Conservation (phyloP, 2,113 vertebrate genomes). For the Argyrosomus japonicus region DNA sequence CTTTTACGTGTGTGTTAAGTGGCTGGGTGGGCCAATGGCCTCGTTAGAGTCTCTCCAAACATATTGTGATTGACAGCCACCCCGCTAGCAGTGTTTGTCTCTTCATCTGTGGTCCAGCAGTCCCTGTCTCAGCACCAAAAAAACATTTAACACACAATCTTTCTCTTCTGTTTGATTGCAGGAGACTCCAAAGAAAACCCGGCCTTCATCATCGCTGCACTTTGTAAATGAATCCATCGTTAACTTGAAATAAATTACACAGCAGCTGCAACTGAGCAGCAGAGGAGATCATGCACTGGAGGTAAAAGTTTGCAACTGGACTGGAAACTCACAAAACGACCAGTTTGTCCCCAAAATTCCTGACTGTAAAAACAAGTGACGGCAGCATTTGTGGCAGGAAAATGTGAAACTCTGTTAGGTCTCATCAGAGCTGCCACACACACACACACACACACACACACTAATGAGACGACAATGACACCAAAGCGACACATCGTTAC, state of each 20-base stretch:
- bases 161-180: neutral
- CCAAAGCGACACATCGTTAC: slow-evolving; percentile 40
- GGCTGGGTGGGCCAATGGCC: slow-evolving; percentile 53
- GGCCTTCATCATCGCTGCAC: neutral
- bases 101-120: slow-evolving; percentile 43
- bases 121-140: neutral
- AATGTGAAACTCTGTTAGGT: slow-evolving; percentile 43
- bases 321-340: neutral
- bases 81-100: slow-evolving; percentile 6
- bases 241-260: neutral
- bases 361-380: slow-evolving; percentile 51
- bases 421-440: slow-evolving; percentile 33
- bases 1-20: slow-evolving; percentile 31
- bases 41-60: slow-evolving; percentile 32
- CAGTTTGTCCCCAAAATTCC: slow-evolving; percentile 54
- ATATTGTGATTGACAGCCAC: slow-evolving; percentile 42
- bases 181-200: neutral
- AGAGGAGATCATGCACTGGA: no score
- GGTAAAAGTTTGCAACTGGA: neutral
- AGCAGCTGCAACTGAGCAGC: neutral
- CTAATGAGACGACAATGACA: slow-evolving; percentile 34
- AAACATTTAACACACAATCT: no score
- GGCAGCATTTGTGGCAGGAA: slow-evolving; percentile 42
- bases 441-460: slow-evolving; percentile 36
- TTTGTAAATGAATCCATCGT: neutral